Percentiles rank a stretch among this genome's conserved stretches.
Evolutionary conservation across 2,888 invertebrate species (phyloP).

Genomic region (Cyclophora albipunctata): DNA sequence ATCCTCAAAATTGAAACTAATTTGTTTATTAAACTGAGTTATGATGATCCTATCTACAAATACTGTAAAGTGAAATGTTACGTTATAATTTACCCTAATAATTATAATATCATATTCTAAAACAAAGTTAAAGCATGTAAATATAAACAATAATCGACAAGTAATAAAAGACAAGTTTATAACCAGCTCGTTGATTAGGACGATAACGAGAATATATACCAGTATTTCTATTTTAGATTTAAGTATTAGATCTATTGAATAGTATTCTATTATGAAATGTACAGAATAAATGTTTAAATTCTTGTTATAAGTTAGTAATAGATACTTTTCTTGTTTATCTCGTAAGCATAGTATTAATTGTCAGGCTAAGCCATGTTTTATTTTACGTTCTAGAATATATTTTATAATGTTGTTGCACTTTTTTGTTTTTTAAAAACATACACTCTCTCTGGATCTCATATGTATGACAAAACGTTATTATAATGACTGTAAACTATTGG

Average conservation of each 20-base stretch:
- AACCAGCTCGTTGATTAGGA: no score
- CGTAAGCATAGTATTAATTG: constrained; percentile 24
- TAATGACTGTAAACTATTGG: constrained; percentile 48
- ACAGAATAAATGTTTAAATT: constrained; percentile 35
- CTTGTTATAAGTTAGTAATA: constrained; percentile 34
- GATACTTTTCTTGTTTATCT: constrained; percentile 37
- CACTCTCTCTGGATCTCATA: constrained; percentile 32
- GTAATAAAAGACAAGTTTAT: no score
- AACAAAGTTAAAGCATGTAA: no score
- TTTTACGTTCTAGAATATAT: constrained; percentile 10
- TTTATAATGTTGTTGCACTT: constrained; percentile 49
- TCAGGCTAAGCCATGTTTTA: constrained; percentile 39
- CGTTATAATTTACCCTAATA: no score
- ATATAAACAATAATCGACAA: no score
- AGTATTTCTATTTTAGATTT: neutral
- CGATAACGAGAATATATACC: no score
- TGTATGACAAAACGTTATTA: constrained; percentile 48
- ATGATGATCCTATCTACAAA: no score
- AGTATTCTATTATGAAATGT: constrained; percentile 47
- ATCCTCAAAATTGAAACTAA: no score
- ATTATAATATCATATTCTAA: no score
- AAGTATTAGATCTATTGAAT: constrained; percentile 8
- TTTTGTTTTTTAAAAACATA: constrained; percentile 40
- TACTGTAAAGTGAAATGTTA: no score
- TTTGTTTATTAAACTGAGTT: no score